These are phyloP conservation scores for Rana temporaria DNA, from an alignment of 2,113 vertebrate genomes.

Conservation along the genomic window DNA sequence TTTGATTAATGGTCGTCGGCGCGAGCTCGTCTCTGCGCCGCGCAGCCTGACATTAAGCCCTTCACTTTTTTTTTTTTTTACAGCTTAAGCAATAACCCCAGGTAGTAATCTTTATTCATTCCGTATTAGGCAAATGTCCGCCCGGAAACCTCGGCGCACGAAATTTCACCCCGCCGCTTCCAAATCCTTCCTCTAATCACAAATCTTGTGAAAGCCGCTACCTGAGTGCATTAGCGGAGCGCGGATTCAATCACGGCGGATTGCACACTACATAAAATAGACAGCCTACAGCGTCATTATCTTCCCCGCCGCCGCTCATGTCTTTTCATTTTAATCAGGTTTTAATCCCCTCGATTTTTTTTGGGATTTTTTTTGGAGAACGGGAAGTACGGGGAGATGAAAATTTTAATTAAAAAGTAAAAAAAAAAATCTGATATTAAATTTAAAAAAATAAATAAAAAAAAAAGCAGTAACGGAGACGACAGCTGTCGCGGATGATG, in stretches of 20 bases:
- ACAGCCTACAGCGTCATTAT: background rate
- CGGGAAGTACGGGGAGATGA: background rate
- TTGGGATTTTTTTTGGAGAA: background rate
- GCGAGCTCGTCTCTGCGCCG: background rate
- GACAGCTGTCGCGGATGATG: background rate
- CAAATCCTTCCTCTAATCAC: slow-evolving; percentile 21
- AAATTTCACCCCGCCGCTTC: background rate
- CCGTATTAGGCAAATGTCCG: background rate
- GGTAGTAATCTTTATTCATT: slow-evolving; percentile 17
- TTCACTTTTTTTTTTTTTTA: background rate
- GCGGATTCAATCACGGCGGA: slow-evolving; percentile 20
- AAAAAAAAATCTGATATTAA: slow-evolving; percentile 3
- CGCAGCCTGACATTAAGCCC: background rate
- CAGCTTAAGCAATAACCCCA: background rate
- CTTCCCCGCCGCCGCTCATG: background rate
- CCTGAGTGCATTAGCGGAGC: slow-evolving; percentile 1
- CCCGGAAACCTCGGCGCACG: background rate
- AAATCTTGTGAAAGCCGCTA: slow-evolving; percentile 8
- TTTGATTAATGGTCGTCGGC: background rate
- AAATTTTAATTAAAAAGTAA: slow-evolving; percentile 14
- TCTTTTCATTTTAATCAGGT: slow-evolving; percentile 25
- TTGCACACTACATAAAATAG: background rate
- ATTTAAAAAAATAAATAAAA: slow-evolving; percentile 2
- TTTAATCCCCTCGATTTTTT: slow-evolving; percentile 29
- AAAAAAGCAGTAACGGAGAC: background rate